Percentiles rank a stretch among this genome's conserved stretches.
Conservation (phyloP, 2,113 vertebrate genomes). For the Cygnus atratus region DNA sequence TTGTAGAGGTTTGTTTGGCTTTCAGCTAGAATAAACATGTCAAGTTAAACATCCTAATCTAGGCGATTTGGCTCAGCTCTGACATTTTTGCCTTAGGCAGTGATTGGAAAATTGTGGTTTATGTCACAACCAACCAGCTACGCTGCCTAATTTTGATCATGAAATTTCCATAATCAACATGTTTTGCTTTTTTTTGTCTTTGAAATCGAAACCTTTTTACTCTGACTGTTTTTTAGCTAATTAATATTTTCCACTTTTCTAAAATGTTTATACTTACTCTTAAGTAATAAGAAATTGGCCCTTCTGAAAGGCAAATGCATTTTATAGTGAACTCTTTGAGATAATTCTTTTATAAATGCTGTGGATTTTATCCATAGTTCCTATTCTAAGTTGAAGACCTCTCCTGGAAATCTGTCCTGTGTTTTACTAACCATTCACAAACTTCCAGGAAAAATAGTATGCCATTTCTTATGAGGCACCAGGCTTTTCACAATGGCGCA, state of each 20-base stretch:
- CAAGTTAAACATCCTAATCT: slow-evolving; percentile 38
- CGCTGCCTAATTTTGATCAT: slow-evolving; percentile 20
- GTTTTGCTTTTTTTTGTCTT: neutral
- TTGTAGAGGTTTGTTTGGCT: slow-evolving; percentile 17
- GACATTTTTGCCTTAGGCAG: slow-evolving; percentile 37
- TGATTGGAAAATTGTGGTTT: slow-evolving; percentile 55
- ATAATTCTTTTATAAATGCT: neutral
- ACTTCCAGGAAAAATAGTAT: neutral
- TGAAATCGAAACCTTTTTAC: neutral
- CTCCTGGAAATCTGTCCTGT: neutral
- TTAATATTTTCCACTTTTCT: slow-evolving; percentile 6
- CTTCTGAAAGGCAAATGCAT: neutral
- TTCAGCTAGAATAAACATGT: slow-evolving; percentile 31
- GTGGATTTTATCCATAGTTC: neutral
- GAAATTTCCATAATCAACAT: neutral
- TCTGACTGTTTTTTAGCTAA: neutral
- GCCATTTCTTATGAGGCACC: neutral
- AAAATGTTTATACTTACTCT: neutral
- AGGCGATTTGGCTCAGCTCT: slow-evolving; percentile 41
- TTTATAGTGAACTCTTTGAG: neutral
- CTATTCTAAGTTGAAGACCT: neutral
- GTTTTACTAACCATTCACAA: neutral
- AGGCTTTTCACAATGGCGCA: neutral
- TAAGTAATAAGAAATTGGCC: neutral
- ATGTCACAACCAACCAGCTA: slow-evolving; percentile 26